phyloP scores from a whole-genome alignment of 2,113 vertebrate species.

The Eira barbara region DNA sequence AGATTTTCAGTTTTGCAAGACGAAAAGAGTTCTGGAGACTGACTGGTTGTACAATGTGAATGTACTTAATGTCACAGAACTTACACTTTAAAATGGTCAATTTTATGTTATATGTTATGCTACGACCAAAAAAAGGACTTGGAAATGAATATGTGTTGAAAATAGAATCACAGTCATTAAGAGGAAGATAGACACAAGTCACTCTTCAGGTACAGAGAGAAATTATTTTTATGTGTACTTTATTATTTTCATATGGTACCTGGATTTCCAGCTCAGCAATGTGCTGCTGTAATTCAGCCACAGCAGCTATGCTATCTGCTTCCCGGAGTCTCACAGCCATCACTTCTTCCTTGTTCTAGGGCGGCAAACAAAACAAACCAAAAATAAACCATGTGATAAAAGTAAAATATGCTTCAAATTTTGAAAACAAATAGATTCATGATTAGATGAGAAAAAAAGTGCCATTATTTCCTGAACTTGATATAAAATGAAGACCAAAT shows the following conservation, averaged over 20 bases:
- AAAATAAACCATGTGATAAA: background rate
- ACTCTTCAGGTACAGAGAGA: background rate
- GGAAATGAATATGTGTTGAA: background rate
- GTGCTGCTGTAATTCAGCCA: slow-evolving; percentile 96
- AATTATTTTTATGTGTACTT: background rate
- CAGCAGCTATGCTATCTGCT: slow-evolving; percentile 96
- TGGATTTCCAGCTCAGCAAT: slow-evolving; percentile 98
- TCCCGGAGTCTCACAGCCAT: slow-evolving; percentile 97
- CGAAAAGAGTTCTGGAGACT: background rate
- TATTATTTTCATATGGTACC: slow-evolving; percentile 81
- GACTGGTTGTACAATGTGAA: background rate
- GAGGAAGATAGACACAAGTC: background rate
- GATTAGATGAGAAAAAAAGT: background rate
- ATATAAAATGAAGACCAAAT: background rate
- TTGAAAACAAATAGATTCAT: background rate
- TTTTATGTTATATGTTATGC: background rate
- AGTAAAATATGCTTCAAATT: background rate
- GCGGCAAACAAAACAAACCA: slow-evolving; percentile 30
- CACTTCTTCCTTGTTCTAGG: slow-evolving; percentile 96
- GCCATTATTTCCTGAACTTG: background rate
- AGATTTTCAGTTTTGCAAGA: background rate
- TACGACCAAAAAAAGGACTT: background rate
- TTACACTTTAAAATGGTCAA: background rate
- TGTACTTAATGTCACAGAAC: background rate
- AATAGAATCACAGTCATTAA: background rate